Percentiles rank a stretch among this genome's conserved stretches.
phyloP scores from a whole-genome alignment of 2,113 vertebrate genomes.

The Anser brachyrhynchus region DNA sequence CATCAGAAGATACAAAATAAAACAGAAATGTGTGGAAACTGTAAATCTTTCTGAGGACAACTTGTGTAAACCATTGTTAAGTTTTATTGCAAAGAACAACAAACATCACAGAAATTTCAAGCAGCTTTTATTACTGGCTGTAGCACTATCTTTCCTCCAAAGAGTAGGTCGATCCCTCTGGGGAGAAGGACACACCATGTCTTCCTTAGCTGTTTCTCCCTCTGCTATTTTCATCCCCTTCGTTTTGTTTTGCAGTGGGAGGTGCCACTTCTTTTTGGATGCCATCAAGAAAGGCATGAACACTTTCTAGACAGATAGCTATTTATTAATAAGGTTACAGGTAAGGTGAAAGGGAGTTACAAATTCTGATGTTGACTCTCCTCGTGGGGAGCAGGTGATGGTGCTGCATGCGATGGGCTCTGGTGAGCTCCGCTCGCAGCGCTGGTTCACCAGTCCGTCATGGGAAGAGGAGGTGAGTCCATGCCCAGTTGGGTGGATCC shows the following conservation, averaged over 20 bases:
- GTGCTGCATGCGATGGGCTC: neutral
- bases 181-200: neutral
- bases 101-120: neutral
- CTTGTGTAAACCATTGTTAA: neutral
- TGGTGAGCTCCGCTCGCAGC: neutral
- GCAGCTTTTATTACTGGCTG: neutral
- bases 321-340: neutral
- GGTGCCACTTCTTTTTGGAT: neutral
- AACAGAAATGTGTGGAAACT: neutral
- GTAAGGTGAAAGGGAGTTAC: neutral
- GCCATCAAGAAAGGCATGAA: neutral
- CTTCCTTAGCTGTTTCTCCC: neutral
- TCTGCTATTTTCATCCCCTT: neutral
- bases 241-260: neutral
- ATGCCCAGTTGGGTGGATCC: neutral
- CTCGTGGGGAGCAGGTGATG: fast-evolving
- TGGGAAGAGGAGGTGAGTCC: neutral
- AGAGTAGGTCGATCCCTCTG: neutral
- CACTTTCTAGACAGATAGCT: neutral
- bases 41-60: neutral
- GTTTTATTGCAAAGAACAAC: neutral
- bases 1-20: neutral
- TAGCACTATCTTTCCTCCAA: neutral
- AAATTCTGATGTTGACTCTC: neutral
- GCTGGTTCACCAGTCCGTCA: neutral